A percentile compares a stretch with the other conserved stretches of the same genome.
phyloP scores from a whole-genome alignment of 2,113 vertebrate species.

The Rhodinocichla rosea region DNA sequence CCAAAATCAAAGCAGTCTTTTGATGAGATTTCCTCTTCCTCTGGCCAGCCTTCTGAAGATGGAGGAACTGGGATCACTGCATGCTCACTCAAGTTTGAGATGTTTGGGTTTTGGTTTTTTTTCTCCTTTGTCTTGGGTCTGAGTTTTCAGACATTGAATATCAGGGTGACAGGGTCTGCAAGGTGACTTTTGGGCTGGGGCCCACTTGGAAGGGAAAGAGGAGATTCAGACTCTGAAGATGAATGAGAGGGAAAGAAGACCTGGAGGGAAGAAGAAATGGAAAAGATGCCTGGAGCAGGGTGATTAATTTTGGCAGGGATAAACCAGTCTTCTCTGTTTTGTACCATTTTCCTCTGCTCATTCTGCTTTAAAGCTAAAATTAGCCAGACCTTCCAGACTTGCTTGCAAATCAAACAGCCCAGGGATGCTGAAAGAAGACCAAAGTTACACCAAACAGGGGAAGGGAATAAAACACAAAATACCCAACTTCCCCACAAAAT shows the following conservation, averaged over 20 bases:
- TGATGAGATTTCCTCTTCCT: neutral
- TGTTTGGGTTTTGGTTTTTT: rapidly evolving
- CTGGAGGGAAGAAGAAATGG: neutral
- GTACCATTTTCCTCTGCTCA: neutral
- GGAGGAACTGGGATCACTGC: neutral
- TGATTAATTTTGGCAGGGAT: neutral
- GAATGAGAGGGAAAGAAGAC: neutral
- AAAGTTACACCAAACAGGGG: neutral
- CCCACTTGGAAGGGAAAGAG: neutral
- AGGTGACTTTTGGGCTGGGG: neutral
- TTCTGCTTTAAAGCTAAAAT: neutral
- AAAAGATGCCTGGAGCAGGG: neutral
- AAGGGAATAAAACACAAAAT: neutral
- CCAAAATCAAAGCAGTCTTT: neutral
- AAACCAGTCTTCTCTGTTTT: neutral
- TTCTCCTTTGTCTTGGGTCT: neutral
- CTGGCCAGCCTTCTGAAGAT: neutral
- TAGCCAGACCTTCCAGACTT: neutral
- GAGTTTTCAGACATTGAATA: neutral
- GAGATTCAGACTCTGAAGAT: neutral
- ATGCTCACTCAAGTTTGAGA: neutral
- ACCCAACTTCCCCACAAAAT: neutral
- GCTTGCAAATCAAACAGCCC: neutral
- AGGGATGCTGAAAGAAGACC: neutral
- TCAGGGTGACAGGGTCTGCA: neutral